A percentile compares a stretch with the other conserved stretches of the same genome.
These are phyloP conservation scores for Bettongia penicillata DNA, from an alignment of 2,113 vertebrate species.

Conservation along the genomic window DNA sequence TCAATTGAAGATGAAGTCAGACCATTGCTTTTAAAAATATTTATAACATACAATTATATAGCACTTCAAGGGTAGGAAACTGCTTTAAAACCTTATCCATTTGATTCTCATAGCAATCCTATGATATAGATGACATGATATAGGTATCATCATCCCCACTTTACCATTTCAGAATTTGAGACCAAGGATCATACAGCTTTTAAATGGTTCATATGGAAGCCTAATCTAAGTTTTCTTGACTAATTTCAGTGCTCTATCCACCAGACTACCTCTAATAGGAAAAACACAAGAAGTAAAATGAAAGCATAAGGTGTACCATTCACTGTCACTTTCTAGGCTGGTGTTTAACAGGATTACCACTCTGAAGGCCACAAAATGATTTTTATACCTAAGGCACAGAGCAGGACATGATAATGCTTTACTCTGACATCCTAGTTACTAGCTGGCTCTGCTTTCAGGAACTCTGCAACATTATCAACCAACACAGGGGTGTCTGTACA, in stretches of 20 bases:
- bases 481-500: background rate
- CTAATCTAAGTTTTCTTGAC: background rate
- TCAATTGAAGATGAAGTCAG: background rate
- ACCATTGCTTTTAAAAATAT: background rate
- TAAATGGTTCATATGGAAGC: background rate
- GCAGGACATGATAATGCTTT: background rate
- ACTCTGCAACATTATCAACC: background rate
- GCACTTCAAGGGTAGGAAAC: background rate
- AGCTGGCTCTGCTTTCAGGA: background rate
- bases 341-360: background rate
- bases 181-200: background rate
- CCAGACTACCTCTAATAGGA: background rate
- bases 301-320: background rate
- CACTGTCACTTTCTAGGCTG: background rate
- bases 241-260: background rate
- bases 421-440: accelerated
- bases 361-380: background rate
- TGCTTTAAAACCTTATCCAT: background rate
- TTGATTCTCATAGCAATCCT: background rate
- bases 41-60: background rate
- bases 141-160: background rate
- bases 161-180: background rate
- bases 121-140: background rate
- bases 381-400: background rate
- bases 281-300: background rate